Evolutionary conservation across 64 coral and sea anemone species (phyloP), one percentile per base, ranked within the genome.

Genomic region (Platygyra sinensis): DNA sequence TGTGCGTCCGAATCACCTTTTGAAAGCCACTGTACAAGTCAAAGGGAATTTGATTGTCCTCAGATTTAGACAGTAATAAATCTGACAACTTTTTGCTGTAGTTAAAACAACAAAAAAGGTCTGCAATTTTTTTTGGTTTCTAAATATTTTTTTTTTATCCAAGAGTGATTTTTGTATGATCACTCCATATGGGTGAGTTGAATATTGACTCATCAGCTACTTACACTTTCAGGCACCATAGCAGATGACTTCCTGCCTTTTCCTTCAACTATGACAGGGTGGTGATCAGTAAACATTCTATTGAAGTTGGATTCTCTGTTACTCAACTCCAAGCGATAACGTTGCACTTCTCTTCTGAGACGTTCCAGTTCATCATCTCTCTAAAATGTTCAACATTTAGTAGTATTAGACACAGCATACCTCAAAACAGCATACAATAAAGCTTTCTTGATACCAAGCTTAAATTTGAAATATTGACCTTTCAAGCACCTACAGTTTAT

Each of bases 281-380:
- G 72, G 46, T 98, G 92, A 18, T 98, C 92, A n/a, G 92, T 92
- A 74, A 98, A 98, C 89, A 98, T 92, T 86, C 96, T 76, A 88
- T 98, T 98, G 52, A 98, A 98, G 24, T 88, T 94, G 5, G 89
- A 94, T 59, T 98, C 96, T 74, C 96, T 94, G 80, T 98, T 98
- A 50, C 65, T 93, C 63, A 98, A 52, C 59, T 98, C 96, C 80
- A 98, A 51, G 20, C 96, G 88, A 88, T 98, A 98, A 27, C 88
- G 91, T 67, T 94, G 96, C 22, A 98, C 91, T 76, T 98, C 96
- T 72, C 86, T 87, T 62, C 92, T 81, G 12, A 98, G 80, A 49
- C 92, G 90, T 83, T 98, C 96, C 42, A 98, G 73, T 55, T 98
- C 96, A 42, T 98, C 96, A 94, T 94, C 96, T 71, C 78, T 94